These are phyloP conservation scores for Aphelenchoides besseyi DNA, from an alignment of 1,140 invertebrate species.

Conservation along the genomic window DNA sequence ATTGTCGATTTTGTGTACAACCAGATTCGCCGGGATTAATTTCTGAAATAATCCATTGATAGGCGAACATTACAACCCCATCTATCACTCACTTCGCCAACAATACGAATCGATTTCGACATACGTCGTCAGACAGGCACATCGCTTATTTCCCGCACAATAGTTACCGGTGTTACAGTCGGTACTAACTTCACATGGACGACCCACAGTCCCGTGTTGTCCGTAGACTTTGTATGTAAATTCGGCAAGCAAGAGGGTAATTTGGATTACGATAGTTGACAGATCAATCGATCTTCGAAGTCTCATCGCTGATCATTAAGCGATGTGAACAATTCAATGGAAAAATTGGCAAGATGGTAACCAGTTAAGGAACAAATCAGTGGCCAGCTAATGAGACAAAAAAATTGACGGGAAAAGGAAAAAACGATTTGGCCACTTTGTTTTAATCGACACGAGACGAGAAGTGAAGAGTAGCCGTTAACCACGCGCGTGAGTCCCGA, in stretches of 20 bases:
- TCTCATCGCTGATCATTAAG: no score
- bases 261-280: no score
- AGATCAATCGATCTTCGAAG: no score
- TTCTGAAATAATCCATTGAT: conserved; percentile 31
- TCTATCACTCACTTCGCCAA: conserved; percentile 57
- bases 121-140: conserved; percentile 61
- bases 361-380: no score
- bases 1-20: conserved; percentile 61
- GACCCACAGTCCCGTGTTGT: conserved; percentile 57
- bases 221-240: conserved; percentile 17
- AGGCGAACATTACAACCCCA: background rate
- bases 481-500: no score
- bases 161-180: conserved; percentile 62
- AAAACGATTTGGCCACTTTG: no score
- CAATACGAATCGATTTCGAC: conserved; percentile 62
- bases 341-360: no score
- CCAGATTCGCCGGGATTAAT: conserved; percentile 62
- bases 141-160: conserved; percentile 61
- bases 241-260: conserved; percentile 32
- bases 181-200: conserved; percentile 58
- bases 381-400: no score
- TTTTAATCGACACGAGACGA: no score
- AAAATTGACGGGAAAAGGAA: no score
- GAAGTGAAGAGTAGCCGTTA: no score
- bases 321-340: no score